phyloP scores from a whole-genome alignment of 2,888 invertebrate genomes.

The Sphaerophoria rueppellii region DNA sequence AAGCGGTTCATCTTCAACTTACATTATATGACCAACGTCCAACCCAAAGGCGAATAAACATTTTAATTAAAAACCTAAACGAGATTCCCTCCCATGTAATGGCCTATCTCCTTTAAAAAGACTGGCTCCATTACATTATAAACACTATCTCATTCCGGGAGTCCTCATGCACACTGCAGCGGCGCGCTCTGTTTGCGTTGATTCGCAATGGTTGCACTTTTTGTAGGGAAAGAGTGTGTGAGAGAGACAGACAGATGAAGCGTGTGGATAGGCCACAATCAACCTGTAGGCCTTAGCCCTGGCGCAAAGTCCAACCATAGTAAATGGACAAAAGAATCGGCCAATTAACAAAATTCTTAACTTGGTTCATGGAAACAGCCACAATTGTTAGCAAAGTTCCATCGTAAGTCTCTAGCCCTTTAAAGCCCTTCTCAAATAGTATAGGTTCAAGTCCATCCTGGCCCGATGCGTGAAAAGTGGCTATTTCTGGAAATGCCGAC shows the following conservation, averaged over 20 bases:
- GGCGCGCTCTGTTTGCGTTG: conserved; percentile 1
- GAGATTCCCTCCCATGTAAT: conserved; percentile 60
- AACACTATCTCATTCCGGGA: not conserved
- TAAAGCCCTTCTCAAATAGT: not conserved
- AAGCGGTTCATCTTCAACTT: conserved; percentile 26
- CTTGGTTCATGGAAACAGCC: conserved; percentile 48
- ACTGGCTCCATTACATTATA: conserved; percentile 1
- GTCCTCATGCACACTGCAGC: not conserved
- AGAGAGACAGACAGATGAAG: not conserved
- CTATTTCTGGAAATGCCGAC: conserved; percentile 65
- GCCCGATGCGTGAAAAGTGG: conserved; percentile 57
- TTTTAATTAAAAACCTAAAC: conserved; percentile 71
- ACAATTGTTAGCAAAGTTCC: conserved; percentile 36
- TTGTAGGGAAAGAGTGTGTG: not conserved
- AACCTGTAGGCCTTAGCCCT: not conserved
- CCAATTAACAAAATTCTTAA: conserved; percentile 67
- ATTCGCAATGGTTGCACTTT: conserved; percentile 26
- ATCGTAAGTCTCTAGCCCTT: not conserved
- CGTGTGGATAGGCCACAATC: not conserved
- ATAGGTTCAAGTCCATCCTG: not conserved
- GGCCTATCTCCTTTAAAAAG: not conserved
- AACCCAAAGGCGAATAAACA: conserved; percentile 66
- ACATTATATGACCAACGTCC: not conserved
- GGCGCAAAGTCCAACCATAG: conserved; percentile 16
- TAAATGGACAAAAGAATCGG: conserved; percentile 51